Base-by-base conservation (phyloP, 2,888 invertebrate species). In the Euphydryas editha region DNA sequence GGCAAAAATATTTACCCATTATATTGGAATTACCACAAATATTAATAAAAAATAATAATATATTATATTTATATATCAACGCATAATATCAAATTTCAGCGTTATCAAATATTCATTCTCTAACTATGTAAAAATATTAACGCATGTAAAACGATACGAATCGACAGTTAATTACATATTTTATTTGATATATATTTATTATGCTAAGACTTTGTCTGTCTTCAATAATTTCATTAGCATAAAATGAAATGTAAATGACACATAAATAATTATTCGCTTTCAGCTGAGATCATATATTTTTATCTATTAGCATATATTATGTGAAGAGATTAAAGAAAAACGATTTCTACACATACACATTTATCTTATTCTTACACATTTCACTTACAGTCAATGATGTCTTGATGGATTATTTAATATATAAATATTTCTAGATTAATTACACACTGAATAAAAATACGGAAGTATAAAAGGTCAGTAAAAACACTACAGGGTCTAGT, bases 381-480 rank as follows among this genome's bases (percentile, higher is more conserved):
- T 15, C 1, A 44, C 42, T n/a, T 44, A 15, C 1, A 44, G n/a
- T 44, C n/a, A 44, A 44, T 15, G n/a, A 44, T 24, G 46, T 15
- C 15, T 51, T 20, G 2, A 51, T 55, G 37, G 17, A 18, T 18
- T 55, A 55, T 55, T 37, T 15, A 37, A 55, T 47, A 18, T 21
- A 10, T 49, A 15, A 21, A 21, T 24, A 49, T 39, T 17, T 30
- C 54, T 42, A 17, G 24, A 15, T 20, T 44, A 18, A 59, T 30
- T 61, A 62, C 59, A 65, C 60, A 65, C 67, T 49, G 51, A 62
- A 56, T 67, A 68, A 65, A 73, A 73, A 73, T 74, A 74, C 65
- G 66, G 85, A 88, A 86, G 90, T 90, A 90, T 83, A 89, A 91
- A 90, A 91, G 85, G 85, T 86, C 81, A 78, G 88, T 90, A 90